Base-by-base conservation (phyloP, 2,797 vertebrate genomes). In the Novumbra hubbsi region DNA sequence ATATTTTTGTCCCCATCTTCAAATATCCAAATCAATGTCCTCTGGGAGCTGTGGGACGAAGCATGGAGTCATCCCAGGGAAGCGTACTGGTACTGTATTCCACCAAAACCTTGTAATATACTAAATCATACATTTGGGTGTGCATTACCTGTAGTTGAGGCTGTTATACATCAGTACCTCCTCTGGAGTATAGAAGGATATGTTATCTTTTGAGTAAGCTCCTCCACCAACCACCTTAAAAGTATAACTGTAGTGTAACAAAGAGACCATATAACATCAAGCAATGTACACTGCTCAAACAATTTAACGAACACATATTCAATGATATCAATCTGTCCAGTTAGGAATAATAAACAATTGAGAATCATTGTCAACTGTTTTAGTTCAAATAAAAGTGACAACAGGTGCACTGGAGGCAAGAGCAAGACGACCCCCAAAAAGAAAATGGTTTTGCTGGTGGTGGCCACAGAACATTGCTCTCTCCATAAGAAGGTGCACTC, bases 191-290 rank as follows among this genome's bases (percentile, higher is more conserved):
- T 87, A 91, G 50, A 81, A 73, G 21, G 5, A 48, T 32, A 92
- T 79, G 27, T 71, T 73, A 0, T 74, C 24, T n/a, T 63, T 0
- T 0, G 76, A 79, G 68, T 78, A 81, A 0, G 71, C 27, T 0
- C 89, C 90, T 0, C 91, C 90, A 0, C 90, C 91, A 66, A 92
- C 81, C 17, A 92, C 64, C 73, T 81, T 87, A 27, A 91, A 79
- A 14, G 83, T 70, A 9, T 88, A 92, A 72, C 91, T 92, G 80
- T 28, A 38, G 24, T 45, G 34, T n/a, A 38, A 38, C 41, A 12
- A 68, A 57, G 11, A 62, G 38, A 30, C 24, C 4, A 21, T 15
- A 62, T 55, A n/a, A 55, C n/a, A 34, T 72, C 24, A 67, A 19
- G 17, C 65, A 1, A n/a, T n/a, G 38, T 30, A 55, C 28, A n/a